Evolutionary conservation across 2,888 invertebrate species (phyloP).

Genomic region (Pecten maximus): DNA sequence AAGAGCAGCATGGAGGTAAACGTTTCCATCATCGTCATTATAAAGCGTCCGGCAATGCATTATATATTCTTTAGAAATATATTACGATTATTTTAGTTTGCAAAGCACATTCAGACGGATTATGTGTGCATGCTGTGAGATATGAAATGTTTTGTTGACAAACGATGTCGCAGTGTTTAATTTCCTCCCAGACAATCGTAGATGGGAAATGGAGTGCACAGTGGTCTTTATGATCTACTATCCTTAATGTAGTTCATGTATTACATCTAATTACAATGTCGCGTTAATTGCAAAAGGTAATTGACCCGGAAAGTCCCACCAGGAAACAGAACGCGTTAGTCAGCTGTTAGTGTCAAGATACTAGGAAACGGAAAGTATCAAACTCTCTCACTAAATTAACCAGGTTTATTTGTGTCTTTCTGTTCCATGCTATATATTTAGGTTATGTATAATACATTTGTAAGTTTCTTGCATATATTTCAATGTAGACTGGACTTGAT

Average conservation of each 20-base stretch:
- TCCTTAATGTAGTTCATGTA: not conserved
- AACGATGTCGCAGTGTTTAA: not conserved
- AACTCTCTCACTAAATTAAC: not conserved
- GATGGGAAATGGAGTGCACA: not conserved
- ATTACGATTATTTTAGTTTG: not conserved
- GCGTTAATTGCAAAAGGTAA: not conserved
- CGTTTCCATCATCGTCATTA: not conserved
- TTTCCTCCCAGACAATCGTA: not conserved
- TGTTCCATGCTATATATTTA: too few relatives aligned
- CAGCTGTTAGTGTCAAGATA: not conserved
- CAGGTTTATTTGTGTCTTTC: not conserved
- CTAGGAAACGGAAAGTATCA: not conserved
- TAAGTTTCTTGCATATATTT: too few relatives aligned
- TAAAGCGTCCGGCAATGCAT: not conserved
- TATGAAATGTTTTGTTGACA: not conserved
- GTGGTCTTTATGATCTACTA: not conserved
- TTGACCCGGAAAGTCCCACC: not conserved
- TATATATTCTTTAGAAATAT: not conserved
- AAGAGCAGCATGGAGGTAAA: not conserved
- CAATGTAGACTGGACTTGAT: too few relatives aligned
- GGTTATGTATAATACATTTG: too few relatives aligned
- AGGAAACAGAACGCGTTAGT: not conserved
- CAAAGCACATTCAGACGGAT: not conserved
- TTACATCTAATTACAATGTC: not conserved
- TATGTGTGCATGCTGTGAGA: not conserved